Base-by-base conservation (phyloP, 2,888 invertebrate species). In the Pristionchus arcanus region DNA sequence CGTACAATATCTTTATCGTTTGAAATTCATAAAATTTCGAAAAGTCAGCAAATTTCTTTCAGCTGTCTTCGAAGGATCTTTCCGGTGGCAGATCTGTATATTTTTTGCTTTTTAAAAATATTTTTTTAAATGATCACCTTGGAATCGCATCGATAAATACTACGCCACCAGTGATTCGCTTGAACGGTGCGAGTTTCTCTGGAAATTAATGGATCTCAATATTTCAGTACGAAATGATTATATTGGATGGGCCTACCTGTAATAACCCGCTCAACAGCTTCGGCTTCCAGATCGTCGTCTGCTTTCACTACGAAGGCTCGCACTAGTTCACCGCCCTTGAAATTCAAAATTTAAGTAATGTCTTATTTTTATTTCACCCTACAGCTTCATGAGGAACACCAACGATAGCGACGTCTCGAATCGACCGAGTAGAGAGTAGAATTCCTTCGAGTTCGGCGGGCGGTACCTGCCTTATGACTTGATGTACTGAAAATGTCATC, bases 391-490 rank as follows among this genome's bases (percentile, higher is more conserved):
- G 49, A 19, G 81, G 81, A 11, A 81, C 81, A 1, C 81, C 81
- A 13, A 81, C n/a, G 0, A 81, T 37, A 9, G 81, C 81, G 42
- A 49, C 81, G 49, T 81, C 81, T 25, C 49, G 7, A 25, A 81
- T 28, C 7, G 37, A 37, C 2, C 7, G n/a, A 81, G 37, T 42
- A 3, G 81, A 81, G 16, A 49, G 81, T 1, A 81, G 81, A n/a
- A 81, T 81, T 3, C 81, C 81, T 37, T 81, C 81, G 49, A 81
- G 42, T 34, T 81, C 81, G 16, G 81, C 81, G 2, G 81, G 49
- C n/a, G 81, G 13, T 1, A 81, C n/a, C 81, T 77, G 42, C 2
- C 53, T 63, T 63, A 5, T 63, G 63, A 25, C 16, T 63, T 5
- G 63, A 63, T 21, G n/a, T n/a, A n/a, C n/a, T n/a, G n/a, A n/a